Conservation (phyloP, 1,140 invertebrate species). For the Arion vulgaris region DNA sequence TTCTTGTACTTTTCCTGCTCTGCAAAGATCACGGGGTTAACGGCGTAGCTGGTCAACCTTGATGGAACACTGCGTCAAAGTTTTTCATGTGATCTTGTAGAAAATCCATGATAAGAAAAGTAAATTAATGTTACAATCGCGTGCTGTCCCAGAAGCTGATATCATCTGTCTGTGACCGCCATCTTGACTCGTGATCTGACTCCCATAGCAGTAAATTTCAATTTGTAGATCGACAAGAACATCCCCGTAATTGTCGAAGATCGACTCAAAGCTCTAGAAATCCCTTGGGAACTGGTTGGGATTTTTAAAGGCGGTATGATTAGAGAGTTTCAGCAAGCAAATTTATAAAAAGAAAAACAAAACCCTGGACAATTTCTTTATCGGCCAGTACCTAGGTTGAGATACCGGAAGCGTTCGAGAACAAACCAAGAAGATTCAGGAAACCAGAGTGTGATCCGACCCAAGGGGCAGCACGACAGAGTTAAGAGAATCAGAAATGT, state of each 20-base stretch:
- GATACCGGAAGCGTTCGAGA: background rate
- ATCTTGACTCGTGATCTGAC: background rate
- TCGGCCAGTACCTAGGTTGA: background rate
- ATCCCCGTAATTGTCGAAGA: constrained; percentile 1
- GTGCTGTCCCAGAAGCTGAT: background rate
- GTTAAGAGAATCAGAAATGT: constrained; percentile 6
- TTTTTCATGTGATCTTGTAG: no score
- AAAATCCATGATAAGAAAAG: background rate
- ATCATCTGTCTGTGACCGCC: background rate
- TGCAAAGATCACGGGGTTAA: no score
- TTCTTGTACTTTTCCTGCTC: no score
- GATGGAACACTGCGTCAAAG: no score
- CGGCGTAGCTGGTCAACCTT: no score
- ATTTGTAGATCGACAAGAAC: constrained; percentile 11
- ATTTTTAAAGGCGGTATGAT: background rate
- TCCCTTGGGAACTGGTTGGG: background rate
- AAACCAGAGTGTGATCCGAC: background rate
- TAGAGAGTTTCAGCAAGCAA: background rate
- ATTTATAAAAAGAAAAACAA: background rate
- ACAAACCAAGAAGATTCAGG: background rate
- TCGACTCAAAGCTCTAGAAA: background rate
- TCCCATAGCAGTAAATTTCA: constrained; percentile 2
- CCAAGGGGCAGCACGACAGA: background rate
- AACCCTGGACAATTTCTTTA: background rate
- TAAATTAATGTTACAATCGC: background rate